phyloP scores from a whole-genome alignment of 1,140 invertebrate genomes.

The Lasioglossum albipes region DNA sequence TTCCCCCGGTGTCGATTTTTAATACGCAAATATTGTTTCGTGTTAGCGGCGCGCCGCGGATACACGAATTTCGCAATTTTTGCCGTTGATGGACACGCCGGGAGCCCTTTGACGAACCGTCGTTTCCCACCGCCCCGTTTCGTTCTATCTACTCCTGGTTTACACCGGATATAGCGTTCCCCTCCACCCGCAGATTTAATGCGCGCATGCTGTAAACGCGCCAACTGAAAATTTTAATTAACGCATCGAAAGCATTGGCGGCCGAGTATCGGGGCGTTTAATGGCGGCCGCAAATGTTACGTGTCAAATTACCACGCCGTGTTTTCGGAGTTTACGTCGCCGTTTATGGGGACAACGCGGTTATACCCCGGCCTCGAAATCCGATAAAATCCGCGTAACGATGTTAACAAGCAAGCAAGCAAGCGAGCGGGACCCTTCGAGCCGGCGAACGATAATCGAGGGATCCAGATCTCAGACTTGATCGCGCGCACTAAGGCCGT shows the following conservation, averaged over 20 bases:
- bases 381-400: constrained; percentile 34
- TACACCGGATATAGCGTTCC: too few species aligned
- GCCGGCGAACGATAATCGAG: neutral
- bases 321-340: constrained; percentile 34
- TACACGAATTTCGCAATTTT: constrained; percentile 22
- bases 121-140: neutral
- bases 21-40: neutral
- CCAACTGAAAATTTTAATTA: constrained; percentile 40
- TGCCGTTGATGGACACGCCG: neutral
- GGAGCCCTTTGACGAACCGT: neutral
- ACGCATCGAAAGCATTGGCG: constrained; percentile 14
- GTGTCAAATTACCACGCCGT: constrained; percentile 36
- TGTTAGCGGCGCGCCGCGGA: constrained; percentile 4
- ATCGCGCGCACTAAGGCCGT: neutral
- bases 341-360: constrained; percentile 26
- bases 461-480: constrained; percentile 2
- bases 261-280: constrained; percentile 5
- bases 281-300: constrained; percentile 41
- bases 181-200: neutral
- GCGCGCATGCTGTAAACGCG: constrained; percentile 2
- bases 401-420: neutral
- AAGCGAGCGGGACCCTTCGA: neutral
- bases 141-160: too few species aligned
- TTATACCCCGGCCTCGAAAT: constrained; percentile 17
- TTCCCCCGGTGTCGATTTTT: neutral